Base-by-base conservation (phyloP, 2,113 vertebrate genomes). In the Helogale parvula region DNA sequence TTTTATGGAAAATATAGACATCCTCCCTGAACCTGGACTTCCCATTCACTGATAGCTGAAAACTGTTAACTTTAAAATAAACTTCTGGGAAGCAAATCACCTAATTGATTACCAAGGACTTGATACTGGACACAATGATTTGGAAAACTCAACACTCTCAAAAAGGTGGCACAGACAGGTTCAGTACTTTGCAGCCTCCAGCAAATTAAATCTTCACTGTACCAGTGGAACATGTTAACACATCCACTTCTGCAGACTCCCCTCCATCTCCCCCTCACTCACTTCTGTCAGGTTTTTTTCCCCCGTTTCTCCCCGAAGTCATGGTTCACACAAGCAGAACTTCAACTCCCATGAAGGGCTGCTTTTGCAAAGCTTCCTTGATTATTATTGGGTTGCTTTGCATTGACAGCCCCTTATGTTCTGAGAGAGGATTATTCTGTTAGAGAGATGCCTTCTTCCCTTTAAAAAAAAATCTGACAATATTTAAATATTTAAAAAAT, bases 41-140 rank as follows among this genome's bases (percentile, higher is more conserved):
- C 66, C 33, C 50, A 96, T 81, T 94, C 57, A 76, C 23, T 21
- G 47, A 65, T 82, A 88, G 92, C 31, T 97, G 79, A 95, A 97
- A 96, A 88, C 74, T 68, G 77, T 65, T 45, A 94, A 63, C 72
- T 96, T 95, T 77, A 96, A 88, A 89, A 88, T 33, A 90, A 85
- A 47, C 57, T 68, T 96, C 71, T 79, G 83, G 88, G 9, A 97
- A 69, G 66, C 33, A 72, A 0, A 96, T 96, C 66, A 83, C 45
- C 16, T 97, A 94, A 72, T 79, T 88, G 97, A 97, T 97, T 93
- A 95, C 93, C 94, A 98, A 98, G 96, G 94, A 96, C 85, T 86
- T 98, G 90, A 88, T 77, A 97, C 27, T 57, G 93, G 98, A 97
- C 95, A 97, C 29, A 68, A 97, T 97, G 97, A 98, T 94, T 65